Evolutionary conservation across 2,888 invertebrate species (phyloP), one percentile per base, ranked within the genome.

Genomic region (Diplazon laetatorius): DNA sequence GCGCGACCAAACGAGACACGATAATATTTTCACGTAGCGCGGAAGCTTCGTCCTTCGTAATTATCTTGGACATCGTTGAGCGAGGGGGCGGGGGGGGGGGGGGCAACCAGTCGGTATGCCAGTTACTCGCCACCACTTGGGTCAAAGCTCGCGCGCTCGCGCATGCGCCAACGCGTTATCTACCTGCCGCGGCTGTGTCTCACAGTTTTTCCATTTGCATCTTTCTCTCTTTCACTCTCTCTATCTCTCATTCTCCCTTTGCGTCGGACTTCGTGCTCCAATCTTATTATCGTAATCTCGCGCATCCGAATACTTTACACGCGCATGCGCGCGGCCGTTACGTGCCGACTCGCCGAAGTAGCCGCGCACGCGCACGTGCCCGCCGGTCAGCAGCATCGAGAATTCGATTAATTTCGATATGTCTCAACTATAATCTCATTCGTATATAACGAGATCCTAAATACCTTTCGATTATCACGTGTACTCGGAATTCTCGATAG

Each of bases 21-120:
- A 22, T 50, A 77, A 83, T 83, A 81, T 78, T 84, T 83, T 83
- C 83, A 81, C 80, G 81, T 80, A 82, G 76, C 82, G 81, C 83
- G 83, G 85, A 83, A 84, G 82, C 83, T 80, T 80, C 59, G 75
- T 57, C 70, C 74, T 74, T 76, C 70, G 77, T 76, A 82, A 85
- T 82, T 84, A 83, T 82, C 81, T 63, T 50, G 63, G 69, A n/a
- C 76, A 81, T 81, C 76, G 30, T 6, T 66, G 70, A 48, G 73
- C 57, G 42, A 59, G 37, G 60, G n/a, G n/a, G n/a, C n/a, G n/a
- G n/a, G n/a, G 42, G 50, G 44, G 42, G 57, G 25, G n/a, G 8
- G 39, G 69, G 59, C 50, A 78, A 78, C 69, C 35, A 66, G 62
- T 63, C 37, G 63, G 46, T 52, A 52, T 57, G 35, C 50, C 22